Evolutionary conservation across 2,113 vertebrate genomes (phyloP), one percentile per base, ranked within the genome.

Genomic region (Catharus bicknelli): DNA sequence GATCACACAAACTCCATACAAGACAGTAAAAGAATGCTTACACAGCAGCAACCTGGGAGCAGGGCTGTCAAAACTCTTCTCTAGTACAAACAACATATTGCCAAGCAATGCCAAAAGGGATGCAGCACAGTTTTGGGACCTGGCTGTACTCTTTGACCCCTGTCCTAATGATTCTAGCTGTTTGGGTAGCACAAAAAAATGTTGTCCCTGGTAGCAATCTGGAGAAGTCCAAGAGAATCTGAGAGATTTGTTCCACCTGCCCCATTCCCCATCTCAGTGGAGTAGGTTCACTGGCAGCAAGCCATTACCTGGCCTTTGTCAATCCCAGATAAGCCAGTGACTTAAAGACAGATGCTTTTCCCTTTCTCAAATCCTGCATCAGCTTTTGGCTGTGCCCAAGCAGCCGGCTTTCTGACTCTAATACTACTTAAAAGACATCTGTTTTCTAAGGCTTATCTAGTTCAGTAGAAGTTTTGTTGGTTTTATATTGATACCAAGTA

Each of bases 361-460:
- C 11, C 51, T 76, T 86, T 74, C 61, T 91, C 30, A 85, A 66
- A 74, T 87, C 85, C 83, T 85, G 40, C 38, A 79, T 76, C 87
- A 82, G 48, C 55, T 67, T 73, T 83, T 90, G 74, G 36, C 76
- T 88, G 20, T 43, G 11, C 43, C 58, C 30, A 90, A 63, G 62
- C 23, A 93, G 45, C 61, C 79, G 74, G 30, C 47, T 95, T 95
- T 83, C 76, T 61, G 36, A 87, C 69, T 96, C 87, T 73, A 92
- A 90, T 88, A 50, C 42, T 78, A 9, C 83, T 95, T 92, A 85
- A 93, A 74, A 87, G 83, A 48, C 36, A 86, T 78, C 74, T 93
- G 61, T 84, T 93, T 96, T 88, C 88, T 92, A 58, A 64, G 64
- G 48, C 26, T 96, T 95, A 94, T 88, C 82, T 81, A 54, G 73